Base-by-base conservation (phyloP, 2,888 invertebrate genomes). In the Cephonodes hylas region DNA sequence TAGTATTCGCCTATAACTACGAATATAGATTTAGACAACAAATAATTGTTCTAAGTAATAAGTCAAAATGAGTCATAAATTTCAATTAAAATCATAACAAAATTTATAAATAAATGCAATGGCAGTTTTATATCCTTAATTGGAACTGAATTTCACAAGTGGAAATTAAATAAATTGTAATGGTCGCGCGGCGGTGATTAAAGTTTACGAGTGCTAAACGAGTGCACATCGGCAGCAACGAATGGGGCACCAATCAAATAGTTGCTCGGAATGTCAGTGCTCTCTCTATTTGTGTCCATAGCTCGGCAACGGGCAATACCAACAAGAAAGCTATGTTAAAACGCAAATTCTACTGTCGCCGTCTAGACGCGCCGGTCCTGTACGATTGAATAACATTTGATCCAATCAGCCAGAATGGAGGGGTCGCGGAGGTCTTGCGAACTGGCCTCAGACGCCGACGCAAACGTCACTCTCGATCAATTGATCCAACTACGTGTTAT, bases 311-410 rank as follows among this genome's bases (percentile, higher is more conserved):
- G 80, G 74, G 75, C 86, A 85, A 84, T 85, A 81, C 87, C 86
- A 90, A 89, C 87, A 88, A 87, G 88, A 88, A 89, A 88, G 84
- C 87, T 85, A 88, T 86, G 88, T 85, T 53, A 85, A 88, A 86
- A 84, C 84, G 83, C 83, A 89, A 91, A 89, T 91, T 88, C 85
- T 86, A 73, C 78, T 75, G 91, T 83, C 91, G 90, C 88, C 89
- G 91, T 90, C 91, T 91, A 84, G 91, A 86, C 90, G 85, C 83
- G 78, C 75, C 80, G 76, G 80, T 85, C 80, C 81, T 84, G 83
- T 84, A 81, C 86, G 88, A 91, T 89, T 88, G 86, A 87, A 89
- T 89, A 89, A 89, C 77, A 89, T 86, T 91, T 89, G 89, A 91
- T 90, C 91, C 90, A 91, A 91, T 91, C 91, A 91, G 85, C 73